A percentile compares a stretch with the other conserved stretches of the same genome.
phyloP scores from a whole-genome alignment of 2,113 vertebrate genomes.

The Edolisoma coerulescens region DNA sequence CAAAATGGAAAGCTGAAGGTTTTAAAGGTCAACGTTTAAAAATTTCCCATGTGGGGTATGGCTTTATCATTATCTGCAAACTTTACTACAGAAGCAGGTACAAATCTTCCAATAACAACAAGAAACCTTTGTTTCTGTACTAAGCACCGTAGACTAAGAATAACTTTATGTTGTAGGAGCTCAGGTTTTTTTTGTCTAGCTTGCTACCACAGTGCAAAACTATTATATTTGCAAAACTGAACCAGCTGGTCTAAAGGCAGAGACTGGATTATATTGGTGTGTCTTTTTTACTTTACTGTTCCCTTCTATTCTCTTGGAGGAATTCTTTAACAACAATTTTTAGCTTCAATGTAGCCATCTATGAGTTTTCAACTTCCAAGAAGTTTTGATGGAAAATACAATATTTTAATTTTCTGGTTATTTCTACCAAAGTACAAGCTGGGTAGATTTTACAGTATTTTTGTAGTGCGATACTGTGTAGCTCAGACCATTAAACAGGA shows the following conservation, averaged over 20 bases:
- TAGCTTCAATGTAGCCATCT: neutral
- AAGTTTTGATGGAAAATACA: neutral
- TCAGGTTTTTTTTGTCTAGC: neutral
- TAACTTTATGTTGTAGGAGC: neutral
- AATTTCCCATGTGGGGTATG: neutral
- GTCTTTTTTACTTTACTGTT: neutral
- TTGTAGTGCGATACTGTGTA: neutral
- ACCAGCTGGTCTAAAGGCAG: neutral
- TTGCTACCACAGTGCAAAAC: neutral
- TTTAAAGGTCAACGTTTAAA: neutral
- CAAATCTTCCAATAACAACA: neutral
- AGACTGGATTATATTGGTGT: neutral
- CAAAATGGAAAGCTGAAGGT: neutral
- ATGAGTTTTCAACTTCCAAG: neutral
- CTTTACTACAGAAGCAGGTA: neutral
- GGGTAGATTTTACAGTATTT: neutral
- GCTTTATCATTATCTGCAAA: neutral
- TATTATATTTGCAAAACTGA: neutral
- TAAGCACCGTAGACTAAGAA: neutral
- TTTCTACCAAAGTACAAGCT: neutral
- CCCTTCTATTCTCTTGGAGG: neutral
- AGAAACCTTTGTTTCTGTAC: neutral
- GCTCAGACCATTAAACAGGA: neutral
- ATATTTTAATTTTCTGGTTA: neutral
- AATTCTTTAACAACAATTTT: neutral